Conservation (phyloP, 1,140 invertebrate species). For the Nasonia longicornis region DNA sequence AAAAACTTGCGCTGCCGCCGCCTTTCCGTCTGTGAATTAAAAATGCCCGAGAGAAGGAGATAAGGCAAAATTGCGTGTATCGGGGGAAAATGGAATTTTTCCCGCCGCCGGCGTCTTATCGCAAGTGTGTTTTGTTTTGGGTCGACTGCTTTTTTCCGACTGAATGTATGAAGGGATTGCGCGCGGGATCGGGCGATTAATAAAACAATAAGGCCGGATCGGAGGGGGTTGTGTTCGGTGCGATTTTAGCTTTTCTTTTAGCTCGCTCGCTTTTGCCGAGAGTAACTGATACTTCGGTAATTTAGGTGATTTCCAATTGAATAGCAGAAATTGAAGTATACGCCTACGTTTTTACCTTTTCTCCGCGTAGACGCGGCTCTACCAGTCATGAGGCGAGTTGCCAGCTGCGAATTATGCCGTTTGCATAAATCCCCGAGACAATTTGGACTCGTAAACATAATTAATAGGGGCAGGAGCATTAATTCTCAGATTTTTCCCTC, state of each 20-base stretch:
- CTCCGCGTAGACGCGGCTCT: no score
- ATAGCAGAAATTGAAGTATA: background rate
- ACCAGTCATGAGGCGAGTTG: background rate
- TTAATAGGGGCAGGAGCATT: conserved; percentile 64
- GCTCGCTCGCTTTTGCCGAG: background rate
- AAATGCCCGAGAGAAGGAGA: conserved; percentile 23
- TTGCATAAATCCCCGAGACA: conserved; percentile 61
- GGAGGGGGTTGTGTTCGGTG: no score
- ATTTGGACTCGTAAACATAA: conserved; percentile 68
- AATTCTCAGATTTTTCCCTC: conserved; percentile 66
- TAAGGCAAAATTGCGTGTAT: conserved; percentile 13
- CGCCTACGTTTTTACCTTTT: no score
- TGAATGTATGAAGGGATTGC: no score
- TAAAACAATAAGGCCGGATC: background rate
- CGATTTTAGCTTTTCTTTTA: background rate
- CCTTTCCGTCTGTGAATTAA: conserved; percentile 32
- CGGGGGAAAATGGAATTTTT: conserved; percentile 32
- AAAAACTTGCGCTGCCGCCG: background rate
- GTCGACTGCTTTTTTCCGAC: background rate
- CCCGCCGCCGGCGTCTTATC: conserved; percentile 31
- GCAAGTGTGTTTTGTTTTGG: background rate
- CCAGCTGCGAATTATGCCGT: conserved; percentile 48
- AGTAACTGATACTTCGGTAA: background rate
- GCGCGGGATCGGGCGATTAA: background rate
- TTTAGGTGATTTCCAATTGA: background rate